Evolutionary conservation across 2,888 invertebrate genomes (phyloP).

Genomic region (Drosophila heteroneura): DNA sequence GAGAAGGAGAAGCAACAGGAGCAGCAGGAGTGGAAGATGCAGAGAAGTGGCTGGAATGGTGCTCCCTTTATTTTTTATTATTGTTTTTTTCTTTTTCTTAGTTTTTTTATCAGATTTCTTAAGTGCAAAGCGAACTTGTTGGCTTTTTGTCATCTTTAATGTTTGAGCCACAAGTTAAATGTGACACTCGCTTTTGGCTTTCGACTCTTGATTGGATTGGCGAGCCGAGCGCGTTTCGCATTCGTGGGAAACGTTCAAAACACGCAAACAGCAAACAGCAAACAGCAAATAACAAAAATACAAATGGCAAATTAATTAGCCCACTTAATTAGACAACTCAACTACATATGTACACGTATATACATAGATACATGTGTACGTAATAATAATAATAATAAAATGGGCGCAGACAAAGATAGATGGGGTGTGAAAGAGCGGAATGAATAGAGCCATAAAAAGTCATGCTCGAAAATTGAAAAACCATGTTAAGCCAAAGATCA

Average conservation of each 20-base stretch:
- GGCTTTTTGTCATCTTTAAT: constrained; percentile 83
- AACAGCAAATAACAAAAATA: constrained; percentile 16
- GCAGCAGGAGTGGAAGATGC: neutral
- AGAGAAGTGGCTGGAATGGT: constrained; percentile 29
- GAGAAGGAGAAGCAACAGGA: neutral
- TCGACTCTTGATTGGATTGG: constrained; percentile 57
- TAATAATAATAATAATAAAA: constrained; percentile 24
- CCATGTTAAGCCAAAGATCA: constrained; percentile 67
- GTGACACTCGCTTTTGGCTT: constrained; percentile 72
- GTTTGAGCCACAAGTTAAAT: constrained; percentile 78
- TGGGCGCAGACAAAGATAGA: constrained; percentile 15
- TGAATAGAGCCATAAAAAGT: constrained; percentile 73
- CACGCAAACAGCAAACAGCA: neutral
- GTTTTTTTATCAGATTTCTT: constrained; percentile 73
- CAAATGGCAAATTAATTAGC: constrained; percentile 59
- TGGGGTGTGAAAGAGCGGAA: constrained; percentile 27
- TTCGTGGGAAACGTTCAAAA: constrained; percentile 66
- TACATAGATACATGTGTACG: neutral
- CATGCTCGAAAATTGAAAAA: constrained; percentile 77
- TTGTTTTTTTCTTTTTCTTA: neutral
- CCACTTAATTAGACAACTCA: constrained; percentile 44
- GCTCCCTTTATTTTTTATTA: constrained; percentile 23
- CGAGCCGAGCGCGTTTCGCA: constrained; percentile 35
- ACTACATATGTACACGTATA: constrained; percentile 6
- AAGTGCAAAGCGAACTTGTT: constrained; percentile 81